Evolutionary conservation across 2,797 vertebrate genomes (phyloP).

Genomic region (Myotis planiceps): DNA sequence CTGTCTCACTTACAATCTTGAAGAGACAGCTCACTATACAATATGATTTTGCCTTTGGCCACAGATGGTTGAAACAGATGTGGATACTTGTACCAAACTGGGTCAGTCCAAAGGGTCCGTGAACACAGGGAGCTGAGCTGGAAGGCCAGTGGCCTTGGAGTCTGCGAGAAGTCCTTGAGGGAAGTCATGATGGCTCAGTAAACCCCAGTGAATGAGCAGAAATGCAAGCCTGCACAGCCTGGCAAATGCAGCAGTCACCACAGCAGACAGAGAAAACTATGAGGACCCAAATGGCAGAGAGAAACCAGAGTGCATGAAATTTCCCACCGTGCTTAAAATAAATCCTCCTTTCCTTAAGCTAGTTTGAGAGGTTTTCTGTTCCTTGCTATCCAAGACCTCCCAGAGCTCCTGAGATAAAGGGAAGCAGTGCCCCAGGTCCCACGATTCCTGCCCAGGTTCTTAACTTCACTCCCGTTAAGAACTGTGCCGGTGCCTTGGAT

Average conservation of each 20-base stretch:
- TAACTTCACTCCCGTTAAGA: not conserved
- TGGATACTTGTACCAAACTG: not conserved
- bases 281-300: not conserved
- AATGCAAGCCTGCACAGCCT: not conserved
- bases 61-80: not conserved
- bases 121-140: not conserved
- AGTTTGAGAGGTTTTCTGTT: not conserved
- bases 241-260: not conserved
- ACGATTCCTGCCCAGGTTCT: not conserved
- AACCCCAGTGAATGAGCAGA: not conserved
- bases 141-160: not conserved
- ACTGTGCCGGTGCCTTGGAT: fast-evolving
- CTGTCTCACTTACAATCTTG: not conserved
- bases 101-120: fast-evolving
- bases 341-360: not conserved
- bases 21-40: not conserved
- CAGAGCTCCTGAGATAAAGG: not conserved
- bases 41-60: not conserved
- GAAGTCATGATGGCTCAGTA: not conserved
- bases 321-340: not conserved
- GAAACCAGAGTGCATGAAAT: not conserved
- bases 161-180: not conserved
- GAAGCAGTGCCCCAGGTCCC: fast-evolving
- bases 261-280: not conserved
- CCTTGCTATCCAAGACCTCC: not conserved